phyloP scores from a whole-genome alignment of 2,888 invertebrate genomes.

The Sarcophaga carnaria region DNA sequence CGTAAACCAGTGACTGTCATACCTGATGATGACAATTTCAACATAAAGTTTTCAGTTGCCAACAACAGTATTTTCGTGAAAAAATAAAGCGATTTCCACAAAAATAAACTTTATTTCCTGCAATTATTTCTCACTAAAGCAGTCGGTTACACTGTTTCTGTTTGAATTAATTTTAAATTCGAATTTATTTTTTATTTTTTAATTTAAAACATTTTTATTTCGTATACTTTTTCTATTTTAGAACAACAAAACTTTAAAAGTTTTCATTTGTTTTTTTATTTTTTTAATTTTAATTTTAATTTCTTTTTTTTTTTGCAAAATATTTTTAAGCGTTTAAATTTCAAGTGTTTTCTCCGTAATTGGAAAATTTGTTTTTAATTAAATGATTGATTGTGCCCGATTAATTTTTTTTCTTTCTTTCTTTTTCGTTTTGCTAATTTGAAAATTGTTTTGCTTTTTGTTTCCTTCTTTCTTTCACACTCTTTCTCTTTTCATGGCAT shows the following conservation, averaged over 20 bases:
- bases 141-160: constrained; percentile 3
- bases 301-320: background rate
- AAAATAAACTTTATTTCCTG: background rate
- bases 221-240: background rate
- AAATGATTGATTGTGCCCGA: constrained; percentile 71
- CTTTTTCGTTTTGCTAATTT: constrained; percentile 72
- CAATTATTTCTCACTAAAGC: background rate
- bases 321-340: constrained; percentile 12
- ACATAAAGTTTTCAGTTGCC: constrained; percentile 74
- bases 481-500: constrained; percentile 7
- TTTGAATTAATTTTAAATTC: constrained; percentile 19
- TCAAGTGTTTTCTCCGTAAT: constrained; percentile 57
- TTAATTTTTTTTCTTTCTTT: constrained; percentile 74
- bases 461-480: constrained; percentile 16
- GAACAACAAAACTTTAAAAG: background rate
- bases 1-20: constrained; percentile 86
- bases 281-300: constrained; percentile 6
- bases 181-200: constrained; percentile 11
- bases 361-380: constrained; percentile 75
- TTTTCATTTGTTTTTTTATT: constrained; percentile 37
- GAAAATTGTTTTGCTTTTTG: constrained; percentile 72
- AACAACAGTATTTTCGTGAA: background rate
- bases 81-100: too few relatives aligned
- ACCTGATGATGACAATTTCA: constrained; percentile 81
- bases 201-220: constrained; percentile 18